Conservation (phyloP, 2,113 vertebrate genomes). For the Polyodon spathula region DNA sequence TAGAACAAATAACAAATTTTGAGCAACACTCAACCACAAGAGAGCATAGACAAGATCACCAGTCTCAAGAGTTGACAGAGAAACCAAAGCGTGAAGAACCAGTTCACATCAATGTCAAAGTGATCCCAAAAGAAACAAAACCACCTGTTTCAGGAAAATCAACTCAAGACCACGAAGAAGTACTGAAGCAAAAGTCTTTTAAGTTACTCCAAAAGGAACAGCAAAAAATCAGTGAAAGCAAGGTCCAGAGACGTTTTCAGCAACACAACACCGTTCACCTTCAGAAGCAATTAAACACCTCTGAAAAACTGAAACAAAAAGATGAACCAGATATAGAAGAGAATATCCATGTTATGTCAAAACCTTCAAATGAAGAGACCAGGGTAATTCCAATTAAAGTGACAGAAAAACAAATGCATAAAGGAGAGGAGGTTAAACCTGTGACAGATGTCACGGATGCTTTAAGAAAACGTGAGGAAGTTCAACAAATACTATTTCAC, state of each 20-base stretch:
- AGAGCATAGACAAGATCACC: conserved; percentile 29
- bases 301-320: conserved; percentile 27
- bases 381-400: conserved; percentile 33
- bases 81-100: conserved; percentile 55
- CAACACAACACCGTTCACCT: conserved; percentile 27
- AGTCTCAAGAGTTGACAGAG: conserved; percentile 48
- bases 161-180: conserved; percentile 31
- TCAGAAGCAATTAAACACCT: conserved; percentile 39
- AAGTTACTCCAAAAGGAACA: conserved; percentile 29
- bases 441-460: conserved; percentile 44
- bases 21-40: conserved; percentile 25
- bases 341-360: conserved; percentile 8
- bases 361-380: conserved; percentile 24
- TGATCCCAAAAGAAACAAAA: conserved; percentile 21
- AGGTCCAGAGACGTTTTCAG: conserved; percentile 31
- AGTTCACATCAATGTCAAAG: conserved; percentile 31
- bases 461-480: conserved; percentile 53
- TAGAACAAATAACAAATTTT: conserved; percentile 22
- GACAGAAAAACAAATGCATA: conserved; percentile 33
- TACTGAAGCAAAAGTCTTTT: conserved; percentile 27
- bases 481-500: conserved; percentile 56
- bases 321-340: conserved; percentile 33
- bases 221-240: conserved; percentile 35
- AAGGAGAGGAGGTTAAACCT: conserved; percentile 32
- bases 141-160: conserved; percentile 20